Evolutionary conservation across 2,797 vertebrate genomes (phyloP).

Genomic region (Rhynchotus rufescens): DNA sequence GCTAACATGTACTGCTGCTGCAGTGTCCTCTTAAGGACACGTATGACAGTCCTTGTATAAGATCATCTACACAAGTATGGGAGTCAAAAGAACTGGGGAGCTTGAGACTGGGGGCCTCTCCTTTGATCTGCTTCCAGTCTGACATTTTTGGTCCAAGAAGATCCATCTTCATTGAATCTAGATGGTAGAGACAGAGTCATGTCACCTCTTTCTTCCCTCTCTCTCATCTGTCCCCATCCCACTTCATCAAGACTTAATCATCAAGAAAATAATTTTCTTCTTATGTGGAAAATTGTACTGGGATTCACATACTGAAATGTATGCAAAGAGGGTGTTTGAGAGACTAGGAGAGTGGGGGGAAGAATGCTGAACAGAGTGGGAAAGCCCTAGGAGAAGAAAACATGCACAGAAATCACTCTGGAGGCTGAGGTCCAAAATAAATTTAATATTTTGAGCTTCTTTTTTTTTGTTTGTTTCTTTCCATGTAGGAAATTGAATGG

Average conservation of each 20-base stretch:
- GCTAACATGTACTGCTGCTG: fast-evolving
- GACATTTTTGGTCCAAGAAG: not conserved
- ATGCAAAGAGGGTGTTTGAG: not conserved
- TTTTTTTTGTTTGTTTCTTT: not conserved
- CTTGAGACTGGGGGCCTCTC: not conserved
- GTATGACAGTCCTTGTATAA: not conserved
- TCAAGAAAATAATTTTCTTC: not conserved
- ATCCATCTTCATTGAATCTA: not conserved
- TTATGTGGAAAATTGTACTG: not conserved
- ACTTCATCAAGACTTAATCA: not conserved
- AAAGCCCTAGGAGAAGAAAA: not conserved
- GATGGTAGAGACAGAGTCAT: not conserved
- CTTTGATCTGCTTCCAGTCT: not conserved
- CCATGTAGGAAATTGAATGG: not conserved
- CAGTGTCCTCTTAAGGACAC: not conserved
- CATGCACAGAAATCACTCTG: not conserved
- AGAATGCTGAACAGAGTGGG: not conserved
- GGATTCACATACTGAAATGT: not conserved
- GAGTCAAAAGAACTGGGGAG: not conserved
- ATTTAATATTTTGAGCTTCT: not conserved
- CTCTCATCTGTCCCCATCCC: not conserved
- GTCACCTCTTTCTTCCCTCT: not conserved
- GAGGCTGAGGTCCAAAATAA: not conserved
- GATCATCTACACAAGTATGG: not conserved
- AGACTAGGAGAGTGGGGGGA: not conserved